phyloP scores from a whole-genome alignment of 2,113 vertebrate species.

The Pygoscelis adeliae region DNA sequence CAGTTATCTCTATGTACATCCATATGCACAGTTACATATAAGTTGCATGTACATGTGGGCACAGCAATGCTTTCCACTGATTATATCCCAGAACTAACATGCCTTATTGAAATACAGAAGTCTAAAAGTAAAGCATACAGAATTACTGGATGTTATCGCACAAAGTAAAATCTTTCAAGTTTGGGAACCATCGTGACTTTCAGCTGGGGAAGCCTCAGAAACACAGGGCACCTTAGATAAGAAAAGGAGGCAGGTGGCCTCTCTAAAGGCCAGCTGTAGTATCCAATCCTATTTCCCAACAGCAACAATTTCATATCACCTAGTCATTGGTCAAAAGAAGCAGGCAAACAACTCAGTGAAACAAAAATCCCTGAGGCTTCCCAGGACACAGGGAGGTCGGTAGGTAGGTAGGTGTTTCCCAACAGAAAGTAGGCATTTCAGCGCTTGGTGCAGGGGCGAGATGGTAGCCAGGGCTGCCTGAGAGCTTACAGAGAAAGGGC shows the following conservation, averaged over 20 bases:
- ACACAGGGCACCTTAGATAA: neutral
- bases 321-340: neutral
- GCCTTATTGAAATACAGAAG: neutral
- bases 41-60: neutral
- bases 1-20: neutral
- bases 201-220: neutral
- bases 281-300: neutral
- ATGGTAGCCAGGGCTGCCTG: neutral
- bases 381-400: neutral
- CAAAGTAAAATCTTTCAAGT: neutral
- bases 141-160: neutral
- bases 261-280: neutral
- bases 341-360: neutral
- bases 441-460: rapidly evolving
- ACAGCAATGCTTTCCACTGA: neutral
- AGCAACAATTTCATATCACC: neutral
- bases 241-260: neutral
- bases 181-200: neutral
- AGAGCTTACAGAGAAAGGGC: neutral
- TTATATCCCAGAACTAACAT: neutral
- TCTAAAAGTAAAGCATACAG: neutral
- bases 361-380: neutral
- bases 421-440: neutral
- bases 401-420: neutral
- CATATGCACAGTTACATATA: rapidly evolving